Evolutionary conservation across 2,888 invertebrate genomes (phyloP).

Genomic region (Dexiosoma caninum): DNA sequence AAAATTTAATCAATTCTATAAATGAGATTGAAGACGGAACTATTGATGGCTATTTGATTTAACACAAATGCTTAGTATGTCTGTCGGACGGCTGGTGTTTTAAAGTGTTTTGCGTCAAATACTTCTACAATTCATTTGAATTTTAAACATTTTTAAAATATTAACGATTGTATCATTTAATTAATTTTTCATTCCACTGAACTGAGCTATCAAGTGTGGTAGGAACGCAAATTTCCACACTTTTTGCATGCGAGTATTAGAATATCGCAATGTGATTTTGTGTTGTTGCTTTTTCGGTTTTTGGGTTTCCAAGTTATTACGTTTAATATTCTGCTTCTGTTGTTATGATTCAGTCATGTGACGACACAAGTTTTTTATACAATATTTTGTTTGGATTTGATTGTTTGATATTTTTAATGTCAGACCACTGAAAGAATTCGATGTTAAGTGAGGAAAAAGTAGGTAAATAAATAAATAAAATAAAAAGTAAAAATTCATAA

Average conservation of each 20-base stretch:
- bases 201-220: conserved; percentile 4
- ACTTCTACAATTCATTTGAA: not conserved
- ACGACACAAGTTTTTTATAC: conserved; percentile 49
- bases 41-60: not conserved
- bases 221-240: conserved; percentile 11
- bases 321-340: conserved; percentile 16
- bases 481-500: too few relatives aligned
- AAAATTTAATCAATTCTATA: not conserved
- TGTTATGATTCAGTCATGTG: conserved; percentile 55
- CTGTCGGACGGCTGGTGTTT: not conserved
- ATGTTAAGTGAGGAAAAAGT: not conserved
- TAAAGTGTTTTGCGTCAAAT: too few relatives aligned
- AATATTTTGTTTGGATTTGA: conserved; percentile 3
- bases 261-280: not conserved
- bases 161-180: not conserved
- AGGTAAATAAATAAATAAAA: too few relatives aligned
- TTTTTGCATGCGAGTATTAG: not conserved
- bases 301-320: conserved; percentile 17
- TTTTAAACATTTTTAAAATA: not conserved
- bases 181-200: not conserved
- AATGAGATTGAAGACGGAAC: conserved; percentile 29
- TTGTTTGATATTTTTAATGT: conserved; percentile 3
- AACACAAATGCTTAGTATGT: not conserved
- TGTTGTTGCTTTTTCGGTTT: not conserved
- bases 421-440: conserved; percentile 13